Base-by-base conservation (phyloP, 35 echinoderm and acorn worm genomes). In the Hemicentrotus pulcherrimus region DNA sequence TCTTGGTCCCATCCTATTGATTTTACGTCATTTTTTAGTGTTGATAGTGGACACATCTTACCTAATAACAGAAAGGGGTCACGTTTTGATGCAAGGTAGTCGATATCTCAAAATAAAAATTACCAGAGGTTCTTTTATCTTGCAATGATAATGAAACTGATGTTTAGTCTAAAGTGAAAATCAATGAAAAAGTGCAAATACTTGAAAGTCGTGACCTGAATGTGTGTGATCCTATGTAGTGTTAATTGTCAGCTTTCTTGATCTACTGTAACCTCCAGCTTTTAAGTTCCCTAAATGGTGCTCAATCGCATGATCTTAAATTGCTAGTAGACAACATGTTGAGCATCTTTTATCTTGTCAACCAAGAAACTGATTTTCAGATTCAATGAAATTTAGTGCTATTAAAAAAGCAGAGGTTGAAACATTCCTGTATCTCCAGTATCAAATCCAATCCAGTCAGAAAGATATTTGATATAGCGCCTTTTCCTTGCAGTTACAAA, bases 161-260 rank as follows among this genome's bases (percentile, higher is more conserved):
- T 78, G 19, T 78, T 78, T 78, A 28, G 19, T 78, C 65, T 78
- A 5, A 78, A 78, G 65, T 78, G 65, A 8, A 78, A 78, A 28
- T 78, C 65, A 78, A 78, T 78, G 24, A 78, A 78, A n/a, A 78
- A 78, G 65, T 78, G 65, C 65, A 78, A n/a, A 78, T 78, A 78
- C 65, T 78, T 78, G 24, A 7, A 28, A 28, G 65, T 78, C 65
- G 7, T 78, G 65, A 78, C 65, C 65, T 22, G 24, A 7, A 78
- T 78, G 22, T 78, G 65, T 78, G 19, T 78, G 65, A 71, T 19
- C 61, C 16, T 11, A 1, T 10, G 50, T 6, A 55, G 15, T 55
- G 50, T 14, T n/a, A n/a, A n/a, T n/a, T 11, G 50, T 55, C 50
- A 55, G 50, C 15, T 55, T 55, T 11, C 50, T 14, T 22, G 6